A percentile compares a stretch with the other conserved stretches of the same genome.
Evolutionary conservation across 2,888 invertebrate genomes (phyloP).

Genomic region (Pollenia griseotomentosa): DNA sequence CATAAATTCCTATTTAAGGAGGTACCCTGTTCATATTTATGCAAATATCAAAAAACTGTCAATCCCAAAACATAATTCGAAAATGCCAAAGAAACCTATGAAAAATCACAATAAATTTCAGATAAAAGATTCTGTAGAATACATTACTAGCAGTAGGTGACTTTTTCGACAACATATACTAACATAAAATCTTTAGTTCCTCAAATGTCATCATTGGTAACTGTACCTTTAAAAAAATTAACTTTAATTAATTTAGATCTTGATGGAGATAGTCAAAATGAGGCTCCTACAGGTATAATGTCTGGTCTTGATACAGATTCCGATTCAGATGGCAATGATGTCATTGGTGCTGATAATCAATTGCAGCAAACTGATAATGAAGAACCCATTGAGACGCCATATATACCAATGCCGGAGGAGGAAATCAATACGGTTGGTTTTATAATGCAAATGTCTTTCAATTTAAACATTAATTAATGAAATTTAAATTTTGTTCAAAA

Average conservation of each 20-base stretch:
- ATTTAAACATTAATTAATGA: conserved; percentile 3
- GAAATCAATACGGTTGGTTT: conserved; percentile 86
- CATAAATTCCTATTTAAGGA: too few species aligned
- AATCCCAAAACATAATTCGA: neutral
- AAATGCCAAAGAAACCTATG: neutral
- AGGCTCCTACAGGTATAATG: conserved; percentile 85
- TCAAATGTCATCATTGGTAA: neutral
- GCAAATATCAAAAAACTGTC: too few species aligned
- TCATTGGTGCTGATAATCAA: conserved; percentile 71
- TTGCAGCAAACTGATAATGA: conserved; percentile 76
- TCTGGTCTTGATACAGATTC: conserved; percentile 85
- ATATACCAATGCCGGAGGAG: conserved; percentile 86
- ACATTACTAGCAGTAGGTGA: conserved; percentile 22
- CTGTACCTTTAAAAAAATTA: conserved; percentile 1
- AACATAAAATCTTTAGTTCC: neutral
- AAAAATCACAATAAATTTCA: neutral
- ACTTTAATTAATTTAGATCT: conserved; percentile 85
- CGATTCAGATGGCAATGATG: conserved; percentile 85
- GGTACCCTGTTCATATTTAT: too few species aligned
- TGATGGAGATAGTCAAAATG: conserved; percentile 89
- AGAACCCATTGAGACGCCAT: conserved; percentile 86
- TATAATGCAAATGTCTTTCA: neutral
- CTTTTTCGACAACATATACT: neutral
- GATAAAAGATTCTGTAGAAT: conserved; percentile 23
- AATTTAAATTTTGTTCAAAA: neutral